A percentile compares a stretch with the other conserved stretches of the same genome.
Conservation (phyloP, 2,113 vertebrate species). For the Hyla sarda region DNA sequence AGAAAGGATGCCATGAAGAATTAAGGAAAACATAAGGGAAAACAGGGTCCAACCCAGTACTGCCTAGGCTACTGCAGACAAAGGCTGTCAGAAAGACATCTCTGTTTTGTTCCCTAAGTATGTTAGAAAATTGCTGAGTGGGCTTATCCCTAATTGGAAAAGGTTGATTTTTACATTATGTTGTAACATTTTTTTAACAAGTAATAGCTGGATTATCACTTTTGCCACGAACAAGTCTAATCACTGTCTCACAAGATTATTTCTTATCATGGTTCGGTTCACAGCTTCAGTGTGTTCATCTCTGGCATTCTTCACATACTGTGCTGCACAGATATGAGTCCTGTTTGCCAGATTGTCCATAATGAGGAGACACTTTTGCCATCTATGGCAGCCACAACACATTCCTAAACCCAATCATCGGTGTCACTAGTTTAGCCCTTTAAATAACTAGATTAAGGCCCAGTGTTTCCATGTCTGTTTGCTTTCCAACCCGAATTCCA, state of each 20-base stretch:
- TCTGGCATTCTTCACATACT: constrained; percentile 16
- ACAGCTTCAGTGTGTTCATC: background rate
- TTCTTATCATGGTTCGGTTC: background rate
- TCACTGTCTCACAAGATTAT: background rate
- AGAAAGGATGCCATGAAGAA: too few relatives aligned
- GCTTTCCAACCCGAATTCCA: background rate
- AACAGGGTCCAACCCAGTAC: too few relatives aligned
- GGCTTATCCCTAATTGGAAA: background rate
- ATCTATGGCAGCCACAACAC: background rate
- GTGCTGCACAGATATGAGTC: background rate
- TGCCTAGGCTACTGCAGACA: too few relatives aligned
- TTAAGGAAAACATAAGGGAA: too few relatives aligned
- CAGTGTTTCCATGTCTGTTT: background rate
- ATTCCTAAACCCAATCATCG: background rate
- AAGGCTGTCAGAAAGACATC: too few relatives aligned
- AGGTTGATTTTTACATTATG: background rate
- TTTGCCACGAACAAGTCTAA: background rate
- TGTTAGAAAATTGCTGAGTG: background rate
- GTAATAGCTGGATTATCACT: background rate
- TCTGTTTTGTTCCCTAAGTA: too few relatives aligned
- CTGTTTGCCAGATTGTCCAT: background rate
- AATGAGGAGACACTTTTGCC: background rate
- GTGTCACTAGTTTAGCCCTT: too few relatives aligned
- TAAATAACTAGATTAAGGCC: background rate
- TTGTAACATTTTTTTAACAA: background rate